Evolutionary conservation across 2,888 invertebrate species (phyloP), one percentile per base, ranked within the genome.

Genomic region (Phrixothrix hirtus): DNA sequence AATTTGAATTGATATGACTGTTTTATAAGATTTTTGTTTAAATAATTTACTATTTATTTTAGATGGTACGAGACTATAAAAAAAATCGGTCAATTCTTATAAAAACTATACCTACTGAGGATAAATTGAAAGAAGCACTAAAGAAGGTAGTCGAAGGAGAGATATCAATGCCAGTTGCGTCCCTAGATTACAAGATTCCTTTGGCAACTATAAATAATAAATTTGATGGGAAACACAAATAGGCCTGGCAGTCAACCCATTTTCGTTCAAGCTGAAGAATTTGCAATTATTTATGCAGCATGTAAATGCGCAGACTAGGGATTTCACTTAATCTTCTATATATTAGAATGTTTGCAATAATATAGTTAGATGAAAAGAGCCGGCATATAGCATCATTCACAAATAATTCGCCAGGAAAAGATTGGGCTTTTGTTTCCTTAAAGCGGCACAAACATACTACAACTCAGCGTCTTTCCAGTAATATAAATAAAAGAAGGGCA

Each of bases 241-340:
- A 15, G 10, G 1, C 52, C 57, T 15, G 57, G 60, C 1, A 45
- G 47, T 31, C 55, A 45, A 31, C 30, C 36, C 11, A 17, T 58
- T 29, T 47, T 44, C 27, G 11, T 21, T 13, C 54, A n/a, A n/a
- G n/a, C n/a, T n/a, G n/a, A n/a, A n/a, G n/a, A n/a, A n/a, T n/a
- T n/a, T n/a, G n/a, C n/a, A 10, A 30, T n/a, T n/a, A n/a, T n/a
- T n/a, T n/a, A n/a, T n/a, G n/a, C n/a, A n/a, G n/a, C n/a, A n/a
- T 44, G 13, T 38, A n/a, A 55, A 13, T 61, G 60, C 46, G 25
- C 52, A n/a, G 61, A 62, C 14, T 63, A 60, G 59, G 58, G 61
- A 2, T 58, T 57, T 48, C 64, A 12, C 29, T 16, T 63, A 26
- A n/a, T 47, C 43, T 42, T 13, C 38, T 6, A 30, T 61, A 65